Evolutionary conservation across 2,113 vertebrate genomes (phyloP).

Genomic region (Sinocyclocheilus anophthalmus): DNA sequence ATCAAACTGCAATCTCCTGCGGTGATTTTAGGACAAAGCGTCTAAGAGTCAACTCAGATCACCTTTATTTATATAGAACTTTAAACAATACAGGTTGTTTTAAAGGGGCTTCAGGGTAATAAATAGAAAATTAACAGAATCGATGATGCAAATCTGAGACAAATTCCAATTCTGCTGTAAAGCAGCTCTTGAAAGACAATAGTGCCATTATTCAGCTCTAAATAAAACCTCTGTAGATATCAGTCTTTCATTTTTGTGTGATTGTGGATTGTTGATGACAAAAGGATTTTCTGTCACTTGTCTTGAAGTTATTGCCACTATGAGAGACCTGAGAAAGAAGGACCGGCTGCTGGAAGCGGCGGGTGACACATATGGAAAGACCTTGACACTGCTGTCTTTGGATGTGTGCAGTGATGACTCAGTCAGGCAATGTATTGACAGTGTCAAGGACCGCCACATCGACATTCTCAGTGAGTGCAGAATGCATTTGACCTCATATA

Average conservation of each 20-base stretch:
- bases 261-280: not conserved
- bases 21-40: not conserved
- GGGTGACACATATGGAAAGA: conserved; percentile 78
- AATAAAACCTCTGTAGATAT: not conserved
- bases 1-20: not conserved
- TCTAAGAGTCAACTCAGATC: not conserved
- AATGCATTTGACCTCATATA: conserved; percentile 22
- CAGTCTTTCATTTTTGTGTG: not conserved
- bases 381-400: conserved; percentile 81
- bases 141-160: not conserved
- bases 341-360: conserved; percentile 81
- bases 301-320: conserved; percentile 88
- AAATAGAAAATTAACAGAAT: not conserved
- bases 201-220: not conserved
- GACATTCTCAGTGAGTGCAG: conserved; percentile 86
- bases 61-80: not conserved
- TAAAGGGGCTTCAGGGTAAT: not conserved
- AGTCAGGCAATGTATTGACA: conserved; percentile 80
- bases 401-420: conserved; percentile 89
- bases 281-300: conserved; percentile 7
- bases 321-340: conserved; percentile 88
- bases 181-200: not conserved
- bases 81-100: not conserved
- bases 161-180: not conserved
- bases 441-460: conserved; percentile 79